Percentiles rank a stretch among this genome's conserved stretches.
These are phyloP conservation scores for Trichomycterus rosablanca DNA, from an alignment of 2,113 vertebrate species.

Conservation along the genomic window DNA sequence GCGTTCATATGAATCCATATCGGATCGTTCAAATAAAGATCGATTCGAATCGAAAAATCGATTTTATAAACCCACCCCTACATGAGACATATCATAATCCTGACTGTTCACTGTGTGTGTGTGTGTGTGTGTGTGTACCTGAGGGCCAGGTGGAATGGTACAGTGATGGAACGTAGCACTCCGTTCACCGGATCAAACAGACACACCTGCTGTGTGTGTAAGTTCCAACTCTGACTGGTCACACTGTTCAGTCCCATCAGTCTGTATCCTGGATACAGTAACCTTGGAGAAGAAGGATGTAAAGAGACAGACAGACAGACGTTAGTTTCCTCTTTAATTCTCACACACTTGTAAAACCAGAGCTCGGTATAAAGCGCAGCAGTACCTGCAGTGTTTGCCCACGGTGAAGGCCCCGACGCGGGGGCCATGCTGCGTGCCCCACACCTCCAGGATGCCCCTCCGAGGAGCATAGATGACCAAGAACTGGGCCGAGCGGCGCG, in stretches of 20 bases:
- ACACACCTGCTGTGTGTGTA: slow-evolving; percentile 93
- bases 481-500: slow-evolving; percentile 84
- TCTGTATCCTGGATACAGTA: slow-evolving; percentile 92
- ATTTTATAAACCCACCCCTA: no score
- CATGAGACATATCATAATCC: no score
- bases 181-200: slow-evolving; percentile 85
- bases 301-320: neutral
- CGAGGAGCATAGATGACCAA: slow-evolving; percentile 92
- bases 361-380: no score
- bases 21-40: no score
- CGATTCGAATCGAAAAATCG: no score
- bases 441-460: slow-evolving; percentile 93
- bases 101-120: no score
- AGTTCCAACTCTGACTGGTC: slow-evolving; percentile 93
- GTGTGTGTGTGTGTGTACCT: no score
- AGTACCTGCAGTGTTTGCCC: slow-evolving; percentile 92
- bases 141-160: slow-evolving; percentile 93
- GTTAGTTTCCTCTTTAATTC: no score
- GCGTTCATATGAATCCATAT: no score
- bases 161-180: slow-evolving; percentile 78
- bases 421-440: slow-evolving; percentile 92
- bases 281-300: slow-evolving; percentile 56
- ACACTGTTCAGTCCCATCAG: slow-evolving; percentile 98
- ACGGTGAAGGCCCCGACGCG: slow-evolving; percentile 94
- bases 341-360: no score